Percentiles rank a stretch among this genome's conserved stretches.
phyloP scores from a whole-genome alignment of 2,113 vertebrate species.

The Solea solea region DNA sequence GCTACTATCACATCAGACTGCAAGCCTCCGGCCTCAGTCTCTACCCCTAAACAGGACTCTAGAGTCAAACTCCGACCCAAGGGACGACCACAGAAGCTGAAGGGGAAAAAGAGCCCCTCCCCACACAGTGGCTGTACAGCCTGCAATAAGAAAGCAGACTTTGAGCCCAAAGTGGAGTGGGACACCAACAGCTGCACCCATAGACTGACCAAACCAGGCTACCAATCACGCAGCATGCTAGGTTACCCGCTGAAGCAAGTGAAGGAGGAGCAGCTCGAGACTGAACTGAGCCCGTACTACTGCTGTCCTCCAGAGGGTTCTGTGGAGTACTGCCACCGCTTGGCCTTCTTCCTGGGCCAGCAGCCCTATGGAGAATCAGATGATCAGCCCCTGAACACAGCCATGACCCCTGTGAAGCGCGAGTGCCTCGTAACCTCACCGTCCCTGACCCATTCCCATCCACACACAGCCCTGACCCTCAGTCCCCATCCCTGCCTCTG shows the following conservation, averaged over 20 bases:
- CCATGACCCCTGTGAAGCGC: conserved; percentile 86
- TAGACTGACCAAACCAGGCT: conserved; percentile 73
- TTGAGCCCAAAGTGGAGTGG: conserved; percentile 77
- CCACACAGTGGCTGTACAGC: conserved; percentile 78
- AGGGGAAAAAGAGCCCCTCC: conserved; percentile 37
- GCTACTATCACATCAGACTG: conserved; percentile 68
- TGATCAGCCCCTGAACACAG: conserved; percentile 62
- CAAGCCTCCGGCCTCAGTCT: conserved; percentile 25
- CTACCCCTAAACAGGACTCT: conserved; percentile 44
- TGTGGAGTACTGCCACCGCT: conserved; percentile 86
- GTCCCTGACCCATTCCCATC: conserved; percentile 74
- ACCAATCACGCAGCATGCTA: conserved; percentile 77
- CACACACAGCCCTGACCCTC: conserved; percentile 77
- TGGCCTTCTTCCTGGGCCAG: conserved; percentile 90
- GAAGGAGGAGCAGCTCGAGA: conserved; percentile 81
- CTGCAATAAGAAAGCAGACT: conserved; percentile 81
- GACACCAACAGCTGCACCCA: conserved; percentile 65
- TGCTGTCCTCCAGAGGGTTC: conserved; percentile 83
- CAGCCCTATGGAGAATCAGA: conserved; percentile 71
- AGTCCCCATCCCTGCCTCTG: conserved; percentile 83
- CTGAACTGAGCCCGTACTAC: conserved; percentile 80
- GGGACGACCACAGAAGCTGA: conserved; percentile 55
- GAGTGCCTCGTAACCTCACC: conserved; percentile 86
- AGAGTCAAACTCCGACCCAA: conserved; percentile 80
- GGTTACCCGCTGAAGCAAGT: conserved; percentile 79